Evolutionary conservation across 2,113 vertebrate species (phyloP).

Genomic region (Choloepus hoffmanni): DNA sequence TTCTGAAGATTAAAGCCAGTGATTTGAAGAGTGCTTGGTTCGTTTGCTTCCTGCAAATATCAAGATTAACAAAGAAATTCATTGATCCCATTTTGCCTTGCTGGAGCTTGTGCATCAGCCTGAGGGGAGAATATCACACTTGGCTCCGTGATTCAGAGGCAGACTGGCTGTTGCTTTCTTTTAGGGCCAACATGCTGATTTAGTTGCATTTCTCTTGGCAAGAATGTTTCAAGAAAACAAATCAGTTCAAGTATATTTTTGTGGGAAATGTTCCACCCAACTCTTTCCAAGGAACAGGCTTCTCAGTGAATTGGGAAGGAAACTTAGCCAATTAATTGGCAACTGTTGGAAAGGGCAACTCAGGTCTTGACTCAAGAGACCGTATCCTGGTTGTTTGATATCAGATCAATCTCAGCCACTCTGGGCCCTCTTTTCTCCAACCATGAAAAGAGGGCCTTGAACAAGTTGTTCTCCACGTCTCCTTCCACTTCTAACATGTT

Average conservation of each 20-base stretch:
- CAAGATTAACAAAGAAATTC: conserved; percentile 80
- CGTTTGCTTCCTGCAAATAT: conserved; percentile 74
- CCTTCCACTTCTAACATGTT: not conserved
- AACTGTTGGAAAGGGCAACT: not conserved
- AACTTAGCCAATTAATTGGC: not conserved
- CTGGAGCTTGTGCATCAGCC: not conserved
- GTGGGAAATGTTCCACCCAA: not conserved
- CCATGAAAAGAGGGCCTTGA: not conserved
- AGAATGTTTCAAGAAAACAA: conserved; percentile 17
- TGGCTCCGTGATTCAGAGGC: not conserved
- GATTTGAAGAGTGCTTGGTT: conserved; percentile 69
- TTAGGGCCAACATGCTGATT: not conserved
- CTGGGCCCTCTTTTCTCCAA: not conserved
- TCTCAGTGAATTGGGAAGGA: not conserved
- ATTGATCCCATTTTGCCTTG: conserved; percentile 42
- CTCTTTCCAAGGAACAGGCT: not conserved
- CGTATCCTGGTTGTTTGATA: not conserved
- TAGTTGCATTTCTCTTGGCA: conserved; percentile 36
- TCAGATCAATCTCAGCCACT: not conserved
- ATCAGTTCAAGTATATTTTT: conserved; percentile 9
- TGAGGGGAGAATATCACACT: not conserved
- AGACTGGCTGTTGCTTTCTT: not conserved
- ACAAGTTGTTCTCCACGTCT: not conserved
- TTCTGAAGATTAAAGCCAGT: conserved; percentile 78
- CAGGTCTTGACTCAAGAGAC: not conserved